These are phyloP conservation scores for Leptonema lineaticorne DNA, from an alignment of 1,140 invertebrate species.

Conservation along the genomic window DNA sequence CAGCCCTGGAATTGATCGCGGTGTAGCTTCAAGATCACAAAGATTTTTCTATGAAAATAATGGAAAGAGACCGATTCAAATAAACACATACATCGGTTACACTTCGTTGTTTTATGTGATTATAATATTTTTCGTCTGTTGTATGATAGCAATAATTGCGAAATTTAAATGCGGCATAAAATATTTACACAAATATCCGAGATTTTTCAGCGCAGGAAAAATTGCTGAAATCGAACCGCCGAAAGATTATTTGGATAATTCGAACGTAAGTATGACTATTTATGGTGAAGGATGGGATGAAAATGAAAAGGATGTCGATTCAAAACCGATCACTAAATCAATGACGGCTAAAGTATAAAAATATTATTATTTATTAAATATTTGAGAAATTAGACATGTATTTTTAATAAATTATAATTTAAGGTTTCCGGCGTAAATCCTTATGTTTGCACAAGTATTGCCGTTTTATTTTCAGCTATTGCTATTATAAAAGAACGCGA, in stretches of 20 bases:
- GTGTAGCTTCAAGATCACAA: constrained; percentile 28
- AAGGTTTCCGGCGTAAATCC: constrained; percentile 66
- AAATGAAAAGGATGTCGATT: constrained; percentile 65
- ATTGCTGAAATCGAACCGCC: constrained; percentile 68
- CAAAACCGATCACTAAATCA: constrained; percentile 64
- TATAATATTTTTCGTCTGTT: constrained; percentile 56
- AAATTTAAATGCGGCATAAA: constrained; percentile 57
- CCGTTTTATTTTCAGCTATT: constrained; percentile 69
- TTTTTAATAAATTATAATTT: constrained; percentile 7
- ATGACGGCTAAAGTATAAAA: constrained; percentile 62
- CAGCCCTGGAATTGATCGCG: constrained; percentile 28
- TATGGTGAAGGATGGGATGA: constrained; percentile 76
- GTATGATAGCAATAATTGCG: constrained; percentile 66
- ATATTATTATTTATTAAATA: too few relatives aligned
- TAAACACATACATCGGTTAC: constrained; percentile 32
- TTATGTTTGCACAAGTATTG: constrained; percentile 79
- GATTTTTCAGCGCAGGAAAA: constrained; percentile 70
- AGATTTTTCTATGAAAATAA: constrained; percentile 44
- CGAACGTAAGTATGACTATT: constrained; percentile 68
- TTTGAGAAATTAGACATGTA: neutral
- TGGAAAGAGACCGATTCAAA: constrained; percentile 41
- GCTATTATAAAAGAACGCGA: constrained; percentile 74
- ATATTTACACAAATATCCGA: constrained; percentile 64
- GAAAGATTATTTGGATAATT: constrained; percentile 62
- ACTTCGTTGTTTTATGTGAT: constrained; percentile 45